Conservation (phyloP, 1,140 invertebrate species). For the Pemphigus obesinymphae region DNA sequence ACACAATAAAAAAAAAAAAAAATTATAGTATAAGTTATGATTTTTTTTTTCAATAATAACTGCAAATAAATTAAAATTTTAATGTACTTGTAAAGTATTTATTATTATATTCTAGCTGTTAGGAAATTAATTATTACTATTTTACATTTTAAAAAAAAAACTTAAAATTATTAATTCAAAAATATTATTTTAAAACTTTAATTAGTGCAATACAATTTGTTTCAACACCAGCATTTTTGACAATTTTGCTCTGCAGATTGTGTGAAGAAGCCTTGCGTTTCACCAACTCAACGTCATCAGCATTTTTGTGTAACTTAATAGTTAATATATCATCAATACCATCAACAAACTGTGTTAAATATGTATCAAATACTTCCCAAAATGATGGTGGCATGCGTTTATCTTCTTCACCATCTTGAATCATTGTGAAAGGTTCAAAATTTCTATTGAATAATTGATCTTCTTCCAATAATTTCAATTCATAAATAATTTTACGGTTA, state of each 20-base stretch:
- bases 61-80: too few relatives aligned
- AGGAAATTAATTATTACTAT: too few relatives aligned
- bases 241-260: neutral
- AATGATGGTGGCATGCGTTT: neutral
- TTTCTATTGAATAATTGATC: constrained; percentile 3
- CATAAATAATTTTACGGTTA: neutral
- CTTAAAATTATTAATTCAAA: too few relatives aligned
- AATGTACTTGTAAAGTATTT: too few relatives aligned
- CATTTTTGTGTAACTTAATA: neutral
- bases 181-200: too few relatives aligned
- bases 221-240: neutral
- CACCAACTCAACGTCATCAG: neutral
- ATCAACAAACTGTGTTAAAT: neutral
- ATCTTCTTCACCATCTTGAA: neutral
- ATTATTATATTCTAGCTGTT: too few relatives aligned
- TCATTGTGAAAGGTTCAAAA: neutral
- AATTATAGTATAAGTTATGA: too few relatives aligned
- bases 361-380: constrained; percentile 22
- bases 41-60: too few relatives aligned
- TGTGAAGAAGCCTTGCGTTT: neutral
- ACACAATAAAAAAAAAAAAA: too few relatives aligned
- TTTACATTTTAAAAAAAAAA: too few relatives aligned
- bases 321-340: constrained; percentile 18
- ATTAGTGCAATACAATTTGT: neutral
- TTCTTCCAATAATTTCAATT: neutral